These are phyloP conservation scores for Conchocele bisecta DNA, from an alignment of 2,888 invertebrate genomes.

Conservation along the genomic window DNA sequence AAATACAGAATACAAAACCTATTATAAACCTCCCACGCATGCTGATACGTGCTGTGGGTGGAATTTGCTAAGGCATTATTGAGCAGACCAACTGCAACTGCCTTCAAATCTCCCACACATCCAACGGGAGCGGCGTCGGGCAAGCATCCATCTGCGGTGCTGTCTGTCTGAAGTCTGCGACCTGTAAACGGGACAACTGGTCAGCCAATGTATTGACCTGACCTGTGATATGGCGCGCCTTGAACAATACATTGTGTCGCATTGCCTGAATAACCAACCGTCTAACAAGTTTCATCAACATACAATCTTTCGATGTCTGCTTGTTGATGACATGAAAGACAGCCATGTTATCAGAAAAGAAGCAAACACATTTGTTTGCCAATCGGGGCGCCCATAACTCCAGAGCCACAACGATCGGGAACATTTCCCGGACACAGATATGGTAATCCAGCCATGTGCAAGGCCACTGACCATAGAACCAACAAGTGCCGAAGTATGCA, in stretches of 20 bases:
- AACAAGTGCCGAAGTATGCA: constrained; percentile 26
- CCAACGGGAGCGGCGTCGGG: constrained; percentile 6
- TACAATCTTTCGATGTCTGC: constrained; percentile 28
- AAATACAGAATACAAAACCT: constrained; percentile 15
- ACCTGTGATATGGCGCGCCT: constrained; percentile 28
- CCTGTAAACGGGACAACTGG: constrained; percentile 46
- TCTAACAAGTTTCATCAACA: constrained; percentile 39
- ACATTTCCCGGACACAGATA: constrained; percentile 47
- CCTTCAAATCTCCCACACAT: constrained; percentile 7
- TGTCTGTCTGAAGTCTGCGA: constrained; percentile 18
- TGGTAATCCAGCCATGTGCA: not conserved
- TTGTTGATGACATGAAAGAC: constrained; percentile 43
- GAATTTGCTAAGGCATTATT: constrained; percentile 8
- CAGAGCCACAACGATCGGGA: constrained; percentile 45
- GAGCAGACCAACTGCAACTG: not conserved
- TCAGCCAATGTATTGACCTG: constrained; percentile 43
- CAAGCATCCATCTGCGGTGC: constrained; percentile 27
- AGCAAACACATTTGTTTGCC: constrained; percentile 17
- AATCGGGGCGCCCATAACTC: constrained; percentile 32
- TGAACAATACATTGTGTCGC: constrained; percentile 32
- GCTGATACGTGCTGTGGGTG: constrained; percentile 12
- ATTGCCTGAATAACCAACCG: constrained; percentile 33
- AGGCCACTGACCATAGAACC: constrained; percentile 44
- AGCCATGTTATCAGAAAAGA: constrained; percentile 38
- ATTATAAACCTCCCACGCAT: constrained; percentile 12